Percentiles rank a stretch among this genome's conserved stretches.
Conservation (phyloP, 2,113 vertebrate genomes). For the Malurus melanocephalus region DNA sequence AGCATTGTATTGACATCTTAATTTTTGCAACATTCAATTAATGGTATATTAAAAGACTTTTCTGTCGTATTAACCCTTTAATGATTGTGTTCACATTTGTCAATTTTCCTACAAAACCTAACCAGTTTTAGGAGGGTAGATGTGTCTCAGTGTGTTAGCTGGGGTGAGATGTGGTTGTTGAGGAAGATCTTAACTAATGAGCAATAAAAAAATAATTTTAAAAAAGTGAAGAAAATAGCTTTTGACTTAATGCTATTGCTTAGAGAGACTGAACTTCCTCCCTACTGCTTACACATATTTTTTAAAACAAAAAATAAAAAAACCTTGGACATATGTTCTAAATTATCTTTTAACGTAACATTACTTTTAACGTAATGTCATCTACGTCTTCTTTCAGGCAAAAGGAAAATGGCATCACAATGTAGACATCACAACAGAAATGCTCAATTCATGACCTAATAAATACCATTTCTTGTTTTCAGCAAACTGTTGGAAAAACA, state of each 20-base stretch:
- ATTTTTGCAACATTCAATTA: neutral
- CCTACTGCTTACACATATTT: neutral
- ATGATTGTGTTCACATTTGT: neutral
- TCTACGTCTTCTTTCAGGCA: neutral
- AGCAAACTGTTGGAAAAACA: neutral
- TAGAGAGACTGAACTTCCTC: neutral
- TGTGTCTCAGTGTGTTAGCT: neutral
- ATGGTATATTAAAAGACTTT: neutral
- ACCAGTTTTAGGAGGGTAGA: neutral
- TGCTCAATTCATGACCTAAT: neutral
- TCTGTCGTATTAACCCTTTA: neutral
- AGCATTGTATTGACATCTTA: neutral
- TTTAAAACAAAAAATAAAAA: neutral
- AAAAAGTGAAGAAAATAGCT: neutral
- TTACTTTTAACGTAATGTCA: neutral
- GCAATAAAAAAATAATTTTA: neutral
- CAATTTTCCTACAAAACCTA: neutral
- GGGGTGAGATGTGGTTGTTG: fast-evolving
- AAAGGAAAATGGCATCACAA: neutral
- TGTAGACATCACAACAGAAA: neutral
- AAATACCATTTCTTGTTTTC: neutral
- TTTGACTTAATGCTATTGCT: neutral
- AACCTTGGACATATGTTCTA: neutral
- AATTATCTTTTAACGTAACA: neutral
- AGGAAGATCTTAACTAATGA: neutral